A percentile compares a stretch with the other conserved stretches of the same genome.
Evolutionary conservation across 2,113 vertebrate genomes (phyloP).

Genomic region (Mormyrus iriodes): DNA sequence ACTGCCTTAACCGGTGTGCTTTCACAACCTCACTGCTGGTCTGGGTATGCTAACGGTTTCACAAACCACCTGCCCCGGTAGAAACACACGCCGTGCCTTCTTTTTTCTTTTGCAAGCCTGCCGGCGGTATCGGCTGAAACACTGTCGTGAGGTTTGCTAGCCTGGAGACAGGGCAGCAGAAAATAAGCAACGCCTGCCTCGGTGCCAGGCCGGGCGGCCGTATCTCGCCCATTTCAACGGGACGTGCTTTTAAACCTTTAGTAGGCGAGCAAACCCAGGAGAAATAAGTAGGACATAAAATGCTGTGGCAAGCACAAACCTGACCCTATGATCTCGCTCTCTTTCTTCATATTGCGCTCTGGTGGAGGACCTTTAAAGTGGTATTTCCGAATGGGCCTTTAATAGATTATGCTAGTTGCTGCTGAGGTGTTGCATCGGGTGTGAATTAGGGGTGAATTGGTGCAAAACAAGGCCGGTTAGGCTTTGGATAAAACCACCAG

Average conservation of each 20-base stretch:
- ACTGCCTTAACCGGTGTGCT: constrained; percentile 29
- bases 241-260: constrained; percentile 38
- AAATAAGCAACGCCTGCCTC: not conserved
- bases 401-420: constrained; percentile 39
- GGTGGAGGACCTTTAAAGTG: constrained; percentile 33
- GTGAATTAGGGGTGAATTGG: constrained; percentile 48
- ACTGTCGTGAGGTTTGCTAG: not conserved
- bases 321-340: not conserved
- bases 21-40: constrained; percentile 38
- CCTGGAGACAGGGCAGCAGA: not conserved
- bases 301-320: constrained; percentile 6
- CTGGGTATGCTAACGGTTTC: not conserved
- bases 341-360: not conserved
- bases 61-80: not conserved
- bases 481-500: constrained; percentile 49
- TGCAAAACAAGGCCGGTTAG: constrained; percentile 43
- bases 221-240: constrained; percentile 38
- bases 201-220: not conserved
- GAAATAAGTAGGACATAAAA: constrained; percentile 8
- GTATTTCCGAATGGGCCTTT: constrained; percentile 28
- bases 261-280: constrained; percentile 21
- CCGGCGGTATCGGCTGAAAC: not conserved
- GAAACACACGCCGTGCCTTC: not conserved
- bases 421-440: constrained; percentile 43
- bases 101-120: not conserved